Evolutionary conservation across 1,140 invertebrate species (phyloP).

Genomic region (Trachelipus rathkii): DNA sequence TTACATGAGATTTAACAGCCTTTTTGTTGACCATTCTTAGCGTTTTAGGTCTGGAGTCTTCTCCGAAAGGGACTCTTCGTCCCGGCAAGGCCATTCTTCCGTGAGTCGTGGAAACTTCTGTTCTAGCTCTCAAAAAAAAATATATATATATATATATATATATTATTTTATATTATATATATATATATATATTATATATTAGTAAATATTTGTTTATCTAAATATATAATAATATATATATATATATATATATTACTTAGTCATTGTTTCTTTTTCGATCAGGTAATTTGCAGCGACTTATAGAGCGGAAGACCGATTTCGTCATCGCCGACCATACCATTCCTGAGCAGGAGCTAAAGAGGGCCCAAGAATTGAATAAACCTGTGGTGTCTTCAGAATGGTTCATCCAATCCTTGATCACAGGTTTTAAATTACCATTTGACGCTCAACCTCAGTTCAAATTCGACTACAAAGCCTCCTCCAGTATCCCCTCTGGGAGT

Average conservation of each 20-base stretch:
- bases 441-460: slow-evolving; percentile 27
- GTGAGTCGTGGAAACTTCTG: too few relatives aligned
- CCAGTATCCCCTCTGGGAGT: neutral
- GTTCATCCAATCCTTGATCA: slow-evolving; percentile 41
- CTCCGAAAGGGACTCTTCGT: too few relatives aligned
- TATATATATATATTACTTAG: too few relatives aligned
- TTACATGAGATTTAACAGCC: too few relatives aligned
- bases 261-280: neutral
- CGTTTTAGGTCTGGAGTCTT: neutral
- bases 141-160: too few relatives aligned
- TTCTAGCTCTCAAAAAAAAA: too few relatives aligned
- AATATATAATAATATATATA: too few relatives aligned
- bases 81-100: too few relatives aligned
- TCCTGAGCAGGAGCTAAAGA: slow-evolving; percentile 29
- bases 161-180: too few relatives aligned
- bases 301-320: slow-evolving; percentile 35
- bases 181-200: too few relatives aligned
- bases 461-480: neutral
- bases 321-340: slow-evolving; percentile 37
- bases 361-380: slow-evolving; percentile 33
- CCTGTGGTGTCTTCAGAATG: slow-evolving; percentile 40
- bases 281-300: slow-evolving; percentile 36
- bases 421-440: slow-evolving; percentile 26
- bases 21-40: too few relatives aligned
- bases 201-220: too few relatives aligned